phyloP scores from a whole-genome alignment of 1,140 invertebrate species.

The Lerema accius region DNA sequence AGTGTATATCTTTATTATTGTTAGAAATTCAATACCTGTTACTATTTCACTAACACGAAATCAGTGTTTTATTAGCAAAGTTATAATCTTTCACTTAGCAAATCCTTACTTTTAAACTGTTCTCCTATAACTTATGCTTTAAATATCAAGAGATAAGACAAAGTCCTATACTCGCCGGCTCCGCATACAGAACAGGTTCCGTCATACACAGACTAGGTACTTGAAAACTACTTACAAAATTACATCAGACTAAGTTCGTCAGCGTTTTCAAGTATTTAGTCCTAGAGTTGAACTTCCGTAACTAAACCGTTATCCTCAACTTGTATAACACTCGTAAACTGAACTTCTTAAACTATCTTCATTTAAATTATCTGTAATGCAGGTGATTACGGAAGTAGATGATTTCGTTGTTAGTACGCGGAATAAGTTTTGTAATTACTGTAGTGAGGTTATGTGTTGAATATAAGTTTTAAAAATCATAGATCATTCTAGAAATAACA shows the following conservation, averaged over 20 bases:
- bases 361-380: neutral
- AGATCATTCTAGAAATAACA: no score
- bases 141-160: neutral
- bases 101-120: no score
- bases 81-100: no score
- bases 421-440: no score
- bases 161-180: neutral
- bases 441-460: no score
- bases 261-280: conserved; percentile 16
- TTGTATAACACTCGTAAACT: neutral
- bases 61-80: no score
- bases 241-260: conserved; percentile 10
- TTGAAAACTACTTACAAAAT: conserved; percentile 27
- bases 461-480: no score
- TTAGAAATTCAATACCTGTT: no score
- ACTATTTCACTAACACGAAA: no score
- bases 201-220: conserved; percentile 12
- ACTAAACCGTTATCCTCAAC: neutral
- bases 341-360: neutral
- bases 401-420: no score
- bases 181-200: conserved; percentile 1
- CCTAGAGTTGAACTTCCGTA: conserved; percentile 3
- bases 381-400: neutral
- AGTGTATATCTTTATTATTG: no score
- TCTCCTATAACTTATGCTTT: no score